phyloP scores from a whole-genome alignment of 2,113 vertebrate species.

The Siniperca chuatsi region DNA sequence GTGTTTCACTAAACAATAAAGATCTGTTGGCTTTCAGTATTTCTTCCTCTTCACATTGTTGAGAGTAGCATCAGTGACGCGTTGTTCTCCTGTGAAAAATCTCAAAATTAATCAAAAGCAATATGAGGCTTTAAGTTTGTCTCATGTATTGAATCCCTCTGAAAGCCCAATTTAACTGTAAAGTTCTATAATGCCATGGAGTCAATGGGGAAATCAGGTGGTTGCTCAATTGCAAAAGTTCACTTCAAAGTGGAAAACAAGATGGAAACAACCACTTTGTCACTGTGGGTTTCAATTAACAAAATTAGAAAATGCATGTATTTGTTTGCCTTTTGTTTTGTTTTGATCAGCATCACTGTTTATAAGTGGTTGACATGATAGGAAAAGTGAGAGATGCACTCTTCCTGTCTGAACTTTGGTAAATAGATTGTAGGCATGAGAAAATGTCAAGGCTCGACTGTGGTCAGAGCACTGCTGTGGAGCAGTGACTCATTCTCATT shows the following conservation, averaged over 20 bases:
- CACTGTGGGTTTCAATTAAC: neutral
- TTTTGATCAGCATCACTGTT: conserved; percentile 58
- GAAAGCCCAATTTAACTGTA: neutral
- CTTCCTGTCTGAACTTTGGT: conserved; percentile 94
- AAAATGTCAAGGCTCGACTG: conserved; percentile 91
- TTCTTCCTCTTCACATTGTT: conserved; percentile 27
- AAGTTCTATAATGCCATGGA: neutral
- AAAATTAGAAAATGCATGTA: neutral
- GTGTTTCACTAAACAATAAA: conserved; percentile 38
- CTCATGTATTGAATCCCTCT: neutral
- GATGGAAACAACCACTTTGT: conserved; percentile 22
- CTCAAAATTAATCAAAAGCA: neutral
- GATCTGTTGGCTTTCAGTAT: conserved; percentile 5
- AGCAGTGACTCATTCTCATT: conserved; percentile 81
- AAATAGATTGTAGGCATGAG: conserved; percentile 91
- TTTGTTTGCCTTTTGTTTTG: conserved; percentile 10
- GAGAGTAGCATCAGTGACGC: neutral
- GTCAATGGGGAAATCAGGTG: neutral
- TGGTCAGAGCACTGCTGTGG: conserved; percentile 85
- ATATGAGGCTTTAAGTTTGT: neutral
- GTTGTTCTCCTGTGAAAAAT: conserved; percentile 4
- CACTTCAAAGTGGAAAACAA: conserved; percentile 9
- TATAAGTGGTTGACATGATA: conserved; percentile 87
- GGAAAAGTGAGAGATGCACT: conserved; percentile 84
- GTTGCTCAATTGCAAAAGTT: neutral